These are phyloP conservation scores for Tolmerus cingulatus DNA, from an alignment of 2,888 invertebrate species.

Conservation along the genomic window DNA sequence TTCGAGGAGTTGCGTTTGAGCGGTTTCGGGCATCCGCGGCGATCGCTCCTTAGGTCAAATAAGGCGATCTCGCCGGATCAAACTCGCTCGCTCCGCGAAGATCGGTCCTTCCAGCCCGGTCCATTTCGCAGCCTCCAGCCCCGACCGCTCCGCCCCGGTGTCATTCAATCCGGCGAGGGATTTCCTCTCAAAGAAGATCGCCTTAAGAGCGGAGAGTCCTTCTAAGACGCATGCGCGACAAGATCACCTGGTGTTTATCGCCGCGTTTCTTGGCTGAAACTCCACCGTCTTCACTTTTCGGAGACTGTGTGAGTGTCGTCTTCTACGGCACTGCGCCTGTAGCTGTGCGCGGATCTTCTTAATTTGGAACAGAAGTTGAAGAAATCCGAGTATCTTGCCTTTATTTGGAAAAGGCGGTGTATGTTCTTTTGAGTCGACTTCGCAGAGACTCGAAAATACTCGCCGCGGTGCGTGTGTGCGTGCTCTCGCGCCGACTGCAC, in stretches of 20 bases:
- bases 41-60: neutral
- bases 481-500: neutral
- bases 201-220: conserved; percentile 18
- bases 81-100: neutral
- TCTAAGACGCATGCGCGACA: neutral
- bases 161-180: conserved; percentile 18
- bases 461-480: neutral
- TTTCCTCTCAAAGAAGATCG: neutral
- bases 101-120: neutral
- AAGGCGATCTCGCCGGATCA: neutral
- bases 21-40: neutral
- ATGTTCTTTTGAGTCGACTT: neutral
- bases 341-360: conserved; percentile 65
- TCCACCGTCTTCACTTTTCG: neutral
- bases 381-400: conserved; percentile 74
- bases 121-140: neutral
- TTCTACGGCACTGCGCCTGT: neutral
- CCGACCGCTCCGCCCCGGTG: neutral
- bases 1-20: neutral
- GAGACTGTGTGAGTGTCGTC: neutral
- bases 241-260: conserved; percentile 18
- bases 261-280: neutral
- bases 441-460: neutral
- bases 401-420: conserved; percentile 67
- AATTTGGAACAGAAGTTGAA: conserved; percentile 68